Base-by-base conservation (phyloP, 2,888 invertebrate species). In the Ochlodes sylvanus region DNA sequence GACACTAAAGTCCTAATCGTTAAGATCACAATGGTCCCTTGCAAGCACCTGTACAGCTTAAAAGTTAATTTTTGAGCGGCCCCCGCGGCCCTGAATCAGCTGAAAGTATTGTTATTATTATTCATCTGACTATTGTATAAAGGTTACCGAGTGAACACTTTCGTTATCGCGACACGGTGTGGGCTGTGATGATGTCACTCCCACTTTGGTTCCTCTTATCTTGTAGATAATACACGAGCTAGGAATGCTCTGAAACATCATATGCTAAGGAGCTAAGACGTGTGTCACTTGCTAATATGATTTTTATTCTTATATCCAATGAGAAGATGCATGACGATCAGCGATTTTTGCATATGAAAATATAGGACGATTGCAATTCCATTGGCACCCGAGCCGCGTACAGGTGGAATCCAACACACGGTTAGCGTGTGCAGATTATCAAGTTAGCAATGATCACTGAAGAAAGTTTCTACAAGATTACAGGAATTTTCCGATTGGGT, bases 401-500 rank as follows among this genome's bases (percentile, higher is more conserved):
- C 9, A 32, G 27, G 10, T 27, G 41, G 47, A 58, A 65, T 64
- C 38, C 34, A 73, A 76, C 27, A 78, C 72, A 74, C 75, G 79
- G 80, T 79, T 85, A 81, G 88, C 86, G 84, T 87, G 87, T 80
- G 67, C 70, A 71, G 71, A 79, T 75, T 76, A 78, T 79, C 78
- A 79, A 76, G 75, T 78, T 78, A 78, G 80, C 81, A 79, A 76
- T 78, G 84, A 79, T 82, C 81, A 77, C 79, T 82, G 83, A 91
- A 90, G 92, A 92, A 92, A 92, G 90, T 91, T 81, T 84, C 78
- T 74, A 76, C 67, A 77, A 81, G 86, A 88, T 90, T 86, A 88
- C 89, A 92, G 90, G 92, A 92, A 92, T 92, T 93, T 93, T 92
- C 93, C 92, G 88, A 87, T 77, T 89, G 84, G 90, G 80, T 92